These are phyloP conservation scores for Grapholita molesta DNA, from an alignment of 1,140 invertebrate species.

Conservation along the genomic window DNA sequence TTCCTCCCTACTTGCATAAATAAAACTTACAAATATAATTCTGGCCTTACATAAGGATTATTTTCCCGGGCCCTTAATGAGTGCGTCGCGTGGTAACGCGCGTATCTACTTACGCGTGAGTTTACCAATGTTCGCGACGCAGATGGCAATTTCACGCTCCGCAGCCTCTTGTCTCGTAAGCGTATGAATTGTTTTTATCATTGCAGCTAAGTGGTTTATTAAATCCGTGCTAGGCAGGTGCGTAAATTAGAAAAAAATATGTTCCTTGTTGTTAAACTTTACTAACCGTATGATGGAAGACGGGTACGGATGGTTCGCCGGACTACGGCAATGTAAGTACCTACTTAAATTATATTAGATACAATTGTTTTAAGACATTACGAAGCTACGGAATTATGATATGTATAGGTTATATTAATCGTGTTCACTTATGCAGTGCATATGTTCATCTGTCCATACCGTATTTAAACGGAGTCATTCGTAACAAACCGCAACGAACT, in stretches of 20 bases:
- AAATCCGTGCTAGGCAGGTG: not conserved
- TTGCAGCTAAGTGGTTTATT: slow-evolving; percentile 21
- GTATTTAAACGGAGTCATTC: not conserved
- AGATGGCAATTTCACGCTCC: slow-evolving; percentile 48
- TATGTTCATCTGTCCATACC: not conserved
- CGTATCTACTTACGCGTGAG: slow-evolving; percentile 31
- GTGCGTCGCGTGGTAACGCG: slow-evolving; percentile 7
- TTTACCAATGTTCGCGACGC: slow-evolving; percentile 37
- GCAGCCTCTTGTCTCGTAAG: slow-evolving; percentile 30
- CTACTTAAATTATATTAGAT: no score
- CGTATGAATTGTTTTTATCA: slow-evolving; percentile 36
- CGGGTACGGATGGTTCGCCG: no score
- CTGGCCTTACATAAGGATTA: no score
- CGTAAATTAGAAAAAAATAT: not conserved
- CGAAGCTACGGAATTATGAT: no score
- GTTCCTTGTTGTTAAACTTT: not conserved
- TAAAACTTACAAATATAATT: no score
- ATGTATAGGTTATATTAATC: no score
- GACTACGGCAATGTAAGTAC: no score
- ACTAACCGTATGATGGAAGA: no score
- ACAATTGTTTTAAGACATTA: no score
- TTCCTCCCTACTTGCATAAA: no score
- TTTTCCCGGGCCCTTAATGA: not conserved
- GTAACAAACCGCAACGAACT: not conserved
- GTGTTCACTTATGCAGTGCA: not conserved